Evolutionary conservation across 2,888 invertebrate genomes (phyloP), one percentile per base, ranked within the genome.

Genomic region (Ophraella communa): DNA sequence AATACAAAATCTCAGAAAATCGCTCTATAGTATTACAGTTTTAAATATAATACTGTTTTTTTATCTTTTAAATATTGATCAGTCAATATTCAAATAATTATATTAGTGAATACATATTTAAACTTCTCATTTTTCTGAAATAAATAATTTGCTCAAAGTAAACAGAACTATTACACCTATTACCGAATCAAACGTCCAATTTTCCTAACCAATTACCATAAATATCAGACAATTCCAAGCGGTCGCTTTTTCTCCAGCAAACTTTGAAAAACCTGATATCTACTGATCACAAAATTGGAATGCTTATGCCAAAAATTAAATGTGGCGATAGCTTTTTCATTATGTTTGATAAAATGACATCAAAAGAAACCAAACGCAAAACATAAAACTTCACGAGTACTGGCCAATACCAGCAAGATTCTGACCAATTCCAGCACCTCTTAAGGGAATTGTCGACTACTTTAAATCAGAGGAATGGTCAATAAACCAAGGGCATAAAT

Each of bases 251-350:
- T 23, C n/a, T n/a, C n/a, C 1, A 47, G 11, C 47, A 52, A 54
- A 63, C 55, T 45, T 58, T 58, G 57, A 56, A 65, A 65, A 65
- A 53, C n/a, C 59, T 53, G 42, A 23, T 17, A 39, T 14, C 55
- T 58, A 56, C 45, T 63, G 65, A 69, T 68, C 64, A 69, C 63
- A 68, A 66, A 67, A 75, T 72, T 71, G 71, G 72, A 74, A 74
- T 74, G 71, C 68, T 66, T 68, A 35, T 59, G 49, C 59, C 45
- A 14, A 35, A 56, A 54, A 33, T 42, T 20, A 14, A 45, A 17
- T 0, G 8, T 39, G 4, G 17, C 11, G 11, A 30, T 14, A 35
- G 35, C 4, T n/a, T n/a, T 35, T n/a, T 35, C 35, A 39, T 39
- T 39, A 39, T 14, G 14, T 17, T 17, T 14, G 39, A 39, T 39